These are phyloP conservation scores for Eulemur macaco DNA, from an alignment of 2,113 vertebrate species.

Conservation along the genomic window DNA sequence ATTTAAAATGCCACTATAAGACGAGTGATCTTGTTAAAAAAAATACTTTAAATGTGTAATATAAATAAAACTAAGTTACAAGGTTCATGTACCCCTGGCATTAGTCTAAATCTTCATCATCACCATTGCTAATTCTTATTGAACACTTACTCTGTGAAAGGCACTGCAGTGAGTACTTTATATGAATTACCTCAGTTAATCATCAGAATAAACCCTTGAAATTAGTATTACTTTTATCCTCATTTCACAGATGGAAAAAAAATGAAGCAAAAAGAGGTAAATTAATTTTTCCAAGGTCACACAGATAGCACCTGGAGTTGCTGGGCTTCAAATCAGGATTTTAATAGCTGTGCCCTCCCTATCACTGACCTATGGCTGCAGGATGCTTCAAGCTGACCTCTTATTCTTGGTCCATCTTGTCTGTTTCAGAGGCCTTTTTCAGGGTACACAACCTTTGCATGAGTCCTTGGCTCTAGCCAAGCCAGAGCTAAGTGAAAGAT, in stretches of 20 bases:
- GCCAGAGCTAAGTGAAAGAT: neutral
- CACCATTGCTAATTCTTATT: neutral
- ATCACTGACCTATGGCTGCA: neutral
- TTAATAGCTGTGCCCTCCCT: neutral
- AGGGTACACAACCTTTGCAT: neutral
- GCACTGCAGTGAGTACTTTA: neutral
- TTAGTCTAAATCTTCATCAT: neutral
- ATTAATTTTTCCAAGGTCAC: neutral
- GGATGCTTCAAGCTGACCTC: neutral
- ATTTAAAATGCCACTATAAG: neutral
- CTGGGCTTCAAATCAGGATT: neutral
- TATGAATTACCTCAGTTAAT: neutral
- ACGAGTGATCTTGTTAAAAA: neutral
- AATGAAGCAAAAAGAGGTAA: neutral
- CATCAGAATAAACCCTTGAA: neutral
- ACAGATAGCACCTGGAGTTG: neutral
- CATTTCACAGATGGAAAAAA: neutral
- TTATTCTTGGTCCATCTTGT: neutral
- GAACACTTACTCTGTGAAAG: neutral
- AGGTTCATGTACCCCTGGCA: neutral
- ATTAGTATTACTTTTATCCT: neutral
- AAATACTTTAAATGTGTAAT: neutral
- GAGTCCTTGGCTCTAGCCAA: neutral
- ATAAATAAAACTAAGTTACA: slow-evolving; percentile 12
- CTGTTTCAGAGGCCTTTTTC: neutral